These are phyloP conservation scores for Drosophila sulfurigaster DNA, from an alignment of 1,140 invertebrate species.

Conservation along the genomic window DNA sequence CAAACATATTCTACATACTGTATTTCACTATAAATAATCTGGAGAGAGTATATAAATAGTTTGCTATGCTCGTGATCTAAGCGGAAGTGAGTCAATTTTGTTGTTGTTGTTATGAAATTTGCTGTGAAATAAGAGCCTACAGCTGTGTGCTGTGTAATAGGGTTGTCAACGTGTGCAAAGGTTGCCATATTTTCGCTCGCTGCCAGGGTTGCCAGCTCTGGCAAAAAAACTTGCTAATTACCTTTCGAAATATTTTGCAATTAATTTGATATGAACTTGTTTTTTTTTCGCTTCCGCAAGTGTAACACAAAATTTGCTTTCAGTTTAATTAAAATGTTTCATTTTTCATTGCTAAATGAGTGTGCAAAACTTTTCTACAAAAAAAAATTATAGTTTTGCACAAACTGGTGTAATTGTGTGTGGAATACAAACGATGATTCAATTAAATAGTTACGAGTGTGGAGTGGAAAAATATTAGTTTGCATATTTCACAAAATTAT, in stretches of 20 bases:
- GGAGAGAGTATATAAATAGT: conserved; percentile 3
- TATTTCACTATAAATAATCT: background rate
- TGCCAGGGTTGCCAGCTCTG: conserved; percentile 3
- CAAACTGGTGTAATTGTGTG: too few species aligned
- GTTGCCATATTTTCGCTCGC: background rate
- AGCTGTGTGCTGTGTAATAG: background rate
- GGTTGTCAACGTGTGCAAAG: conserved; percentile 14
- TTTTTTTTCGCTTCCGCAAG: background rate
- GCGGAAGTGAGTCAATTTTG: conserved; percentile 20
- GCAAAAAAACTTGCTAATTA: background rate
- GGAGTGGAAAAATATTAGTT: too few species aligned
- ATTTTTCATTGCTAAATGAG: background rate
- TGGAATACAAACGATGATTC: too few species aligned
- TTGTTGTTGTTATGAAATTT: conserved; percentile 11
- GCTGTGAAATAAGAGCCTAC: background rate
- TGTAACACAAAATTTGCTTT: too few species aligned
- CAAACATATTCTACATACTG: conserved; percentile 2
- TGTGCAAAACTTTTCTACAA: background rate
- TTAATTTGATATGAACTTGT: background rate
- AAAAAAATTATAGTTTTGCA: too few species aligned
- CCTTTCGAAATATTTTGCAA: background rate
- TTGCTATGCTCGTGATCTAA: conserved; percentile 2
- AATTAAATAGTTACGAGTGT: too few species aligned
- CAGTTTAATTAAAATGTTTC: background rate
- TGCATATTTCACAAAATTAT: too few species aligned